Percentiles rank a stretch among this genome's conserved stretches.
Evolutionary conservation across 2,888 invertebrate species (phyloP).

Genomic region (Netelia inedita): DNA sequence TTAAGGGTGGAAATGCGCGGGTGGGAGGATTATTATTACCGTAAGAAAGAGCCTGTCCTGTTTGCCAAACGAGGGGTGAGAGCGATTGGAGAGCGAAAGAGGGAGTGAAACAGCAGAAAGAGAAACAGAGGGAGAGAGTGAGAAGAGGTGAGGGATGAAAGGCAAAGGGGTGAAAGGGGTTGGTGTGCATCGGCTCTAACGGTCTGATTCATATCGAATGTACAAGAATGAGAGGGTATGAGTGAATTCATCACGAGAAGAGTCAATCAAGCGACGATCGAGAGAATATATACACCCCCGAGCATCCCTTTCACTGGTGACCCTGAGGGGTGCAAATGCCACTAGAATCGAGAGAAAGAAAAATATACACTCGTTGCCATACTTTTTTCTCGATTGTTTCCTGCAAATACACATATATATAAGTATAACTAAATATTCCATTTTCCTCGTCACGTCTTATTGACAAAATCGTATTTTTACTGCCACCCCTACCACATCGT

Average conservation of each 20-base stretch:
- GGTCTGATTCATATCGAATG: constrained; percentile 69
- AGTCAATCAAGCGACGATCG: constrained; percentile 71
- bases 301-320: constrained; percentile 26
- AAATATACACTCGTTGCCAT: constrained; percentile 23
- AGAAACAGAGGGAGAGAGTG: constrained; percentile 14
- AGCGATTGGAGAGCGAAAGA: constrained; percentile 9
- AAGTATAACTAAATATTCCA: neutral
- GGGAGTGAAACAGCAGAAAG: neutral
- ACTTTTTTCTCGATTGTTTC: neutral
- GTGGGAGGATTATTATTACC: constrained; percentile 83
- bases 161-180: constrained; percentile 78
- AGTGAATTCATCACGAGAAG: constrained; percentile 70
- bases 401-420: neutral
- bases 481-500: neutral
- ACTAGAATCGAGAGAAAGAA: constrained; percentile 33
- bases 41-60: constrained; percentile 79
- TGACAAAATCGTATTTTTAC: constrained; percentile 81
- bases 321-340: constrained; percentile 24
- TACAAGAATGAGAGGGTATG: constrained; percentile 32
- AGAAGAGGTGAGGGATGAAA: constrained; percentile 39
- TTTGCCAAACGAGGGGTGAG: constrained; percentile 82
- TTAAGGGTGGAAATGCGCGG: constrained; percentile 78
- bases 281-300: constrained; percentile 44
- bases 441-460: neutral
- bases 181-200: constrained; percentile 61